Conservation (phyloP, 2,113 vertebrate genomes). For the Trogon surrucura region DNA sequence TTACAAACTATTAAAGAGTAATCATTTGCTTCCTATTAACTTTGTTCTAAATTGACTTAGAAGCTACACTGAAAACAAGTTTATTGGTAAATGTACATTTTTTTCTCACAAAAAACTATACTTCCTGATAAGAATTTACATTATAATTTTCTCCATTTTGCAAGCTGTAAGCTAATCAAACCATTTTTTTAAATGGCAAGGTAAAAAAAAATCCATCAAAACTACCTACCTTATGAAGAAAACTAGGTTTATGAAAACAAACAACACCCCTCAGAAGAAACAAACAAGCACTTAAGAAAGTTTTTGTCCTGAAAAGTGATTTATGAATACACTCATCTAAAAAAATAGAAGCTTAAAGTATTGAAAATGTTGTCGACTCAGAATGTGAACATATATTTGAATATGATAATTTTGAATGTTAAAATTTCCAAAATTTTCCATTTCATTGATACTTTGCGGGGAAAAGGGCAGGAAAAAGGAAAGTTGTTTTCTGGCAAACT, state of each 20-base stretch:
- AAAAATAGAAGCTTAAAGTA: background rate
- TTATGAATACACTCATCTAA: background rate
- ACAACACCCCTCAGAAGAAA: background rate
- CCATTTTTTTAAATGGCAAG: background rate
- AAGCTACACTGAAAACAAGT: background rate
- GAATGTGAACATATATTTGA: background rate
- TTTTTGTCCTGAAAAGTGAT: background rate
- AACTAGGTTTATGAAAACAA: background rate
- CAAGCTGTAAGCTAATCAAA: background rate
- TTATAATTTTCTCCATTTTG: background rate
- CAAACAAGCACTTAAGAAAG: no score
- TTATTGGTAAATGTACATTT: background rate
- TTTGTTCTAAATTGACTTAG: background rate
- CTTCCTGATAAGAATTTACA: background rate
- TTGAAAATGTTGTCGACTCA: background rate
- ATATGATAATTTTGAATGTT: background rate
- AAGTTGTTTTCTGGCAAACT: background rate
- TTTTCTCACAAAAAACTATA: background rate
- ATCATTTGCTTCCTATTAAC: background rate
- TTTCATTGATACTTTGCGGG: background rate
- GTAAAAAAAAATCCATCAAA: background rate
- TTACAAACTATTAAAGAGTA: background rate
- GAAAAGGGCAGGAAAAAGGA: background rate
- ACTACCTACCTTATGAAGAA: background rate
- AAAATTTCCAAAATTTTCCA: background rate